These are phyloP conservation scores for Dolomedes plantarius DNA, from an alignment of 2,888 invertebrate species.

Conservation along the genomic window DNA sequence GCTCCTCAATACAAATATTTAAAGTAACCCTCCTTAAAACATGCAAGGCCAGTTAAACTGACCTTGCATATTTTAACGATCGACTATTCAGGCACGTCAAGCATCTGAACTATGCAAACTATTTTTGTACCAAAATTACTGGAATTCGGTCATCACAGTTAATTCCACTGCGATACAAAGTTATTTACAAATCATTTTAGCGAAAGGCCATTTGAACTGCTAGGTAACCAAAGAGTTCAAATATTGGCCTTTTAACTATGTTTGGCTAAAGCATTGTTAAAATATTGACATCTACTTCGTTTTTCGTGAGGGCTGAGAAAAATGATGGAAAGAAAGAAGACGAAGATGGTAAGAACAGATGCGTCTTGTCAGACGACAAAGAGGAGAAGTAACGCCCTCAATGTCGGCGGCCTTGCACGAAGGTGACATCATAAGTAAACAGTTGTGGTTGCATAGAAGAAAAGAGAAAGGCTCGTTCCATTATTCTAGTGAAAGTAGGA, in stretches of 20 bases:
- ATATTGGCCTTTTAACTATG: conserved; percentile 34
- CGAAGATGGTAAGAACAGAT: conserved; percentile 23
- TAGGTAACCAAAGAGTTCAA: conserved; percentile 9
- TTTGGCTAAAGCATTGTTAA: conserved; percentile 28
- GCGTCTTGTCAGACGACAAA: conserved; percentile 37
- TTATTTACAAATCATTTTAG: conserved; percentile 5
- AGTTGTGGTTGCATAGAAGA: too few relatives aligned
- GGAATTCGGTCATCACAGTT: background rate
- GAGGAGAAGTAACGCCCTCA: conserved; percentile 19
- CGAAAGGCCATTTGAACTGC: conserved; percentile 14
- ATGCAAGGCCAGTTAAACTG: too few relatives aligned
- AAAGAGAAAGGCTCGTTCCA: too few relatives aligned
- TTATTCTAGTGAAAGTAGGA: too few relatives aligned
- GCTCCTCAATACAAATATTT: too few relatives aligned
- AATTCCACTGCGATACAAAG: background rate
- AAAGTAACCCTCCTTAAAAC: too few relatives aligned
- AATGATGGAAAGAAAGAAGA: conserved; percentile 15
- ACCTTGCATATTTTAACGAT: too few relatives aligned
- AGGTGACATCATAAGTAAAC: conserved; percentile 26
- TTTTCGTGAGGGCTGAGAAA: background rate
- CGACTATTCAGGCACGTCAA: background rate
- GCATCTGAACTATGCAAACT: background rate
- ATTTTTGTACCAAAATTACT: background rate
- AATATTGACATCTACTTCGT: conserved; percentile 42
- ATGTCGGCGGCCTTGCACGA: conserved; percentile 30